Base-by-base conservation (phyloP, 1,140 invertebrate genomes). In the Telenomus remus region DNA sequence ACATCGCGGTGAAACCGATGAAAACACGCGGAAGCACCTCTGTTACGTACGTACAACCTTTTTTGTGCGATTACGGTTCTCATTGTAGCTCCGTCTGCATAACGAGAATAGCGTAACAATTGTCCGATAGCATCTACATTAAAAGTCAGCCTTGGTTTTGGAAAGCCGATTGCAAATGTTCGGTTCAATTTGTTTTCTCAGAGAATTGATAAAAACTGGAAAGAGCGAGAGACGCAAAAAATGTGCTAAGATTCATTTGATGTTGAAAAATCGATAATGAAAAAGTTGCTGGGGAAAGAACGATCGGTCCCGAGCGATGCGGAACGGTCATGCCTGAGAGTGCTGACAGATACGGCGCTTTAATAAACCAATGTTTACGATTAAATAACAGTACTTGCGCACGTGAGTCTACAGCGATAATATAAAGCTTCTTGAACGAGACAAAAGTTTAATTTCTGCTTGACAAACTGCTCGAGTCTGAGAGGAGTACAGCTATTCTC, bases 241-340 rank as follows among this genome's bases (percentile, higher is more conserved):
- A 27, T 27, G 1, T 27, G 1, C 19, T n/a, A 27, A 27, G 19
- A 27, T 27, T 27, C 6, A 27, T 27, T 6, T 1, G 6, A 27
- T 6, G 19, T 3, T 27, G 19, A 6, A n/a, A n/a, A 27, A 27
- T 27, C 19, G n/a, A n/a, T 27, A 6, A 27, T 27, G 19, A 27
- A 27, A 27, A 27, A 27, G 1, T 6, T 3, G 19, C 1, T 27
- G 56, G 59, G 39, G 56, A 53, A 71, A 42, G 71, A 74, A 68
- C 43, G 11, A 59, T 27, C 15, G 44, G 50, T 13, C 51, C 69
- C 68, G 59, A 73, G 68, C 80, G 72, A 76, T 76, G 76, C 76
- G 72, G 74, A 79, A 81, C 78, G 69, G 79, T 79, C 74, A 71
- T 78, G 75, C 69, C 57, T 74, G 59, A 71, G 70, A 73, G 75